Evolutionary conservation across 2,888 invertebrate species (phyloP), one percentile per base, ranked within the genome.

Genomic region (Phaedon cochleariae): DNA sequence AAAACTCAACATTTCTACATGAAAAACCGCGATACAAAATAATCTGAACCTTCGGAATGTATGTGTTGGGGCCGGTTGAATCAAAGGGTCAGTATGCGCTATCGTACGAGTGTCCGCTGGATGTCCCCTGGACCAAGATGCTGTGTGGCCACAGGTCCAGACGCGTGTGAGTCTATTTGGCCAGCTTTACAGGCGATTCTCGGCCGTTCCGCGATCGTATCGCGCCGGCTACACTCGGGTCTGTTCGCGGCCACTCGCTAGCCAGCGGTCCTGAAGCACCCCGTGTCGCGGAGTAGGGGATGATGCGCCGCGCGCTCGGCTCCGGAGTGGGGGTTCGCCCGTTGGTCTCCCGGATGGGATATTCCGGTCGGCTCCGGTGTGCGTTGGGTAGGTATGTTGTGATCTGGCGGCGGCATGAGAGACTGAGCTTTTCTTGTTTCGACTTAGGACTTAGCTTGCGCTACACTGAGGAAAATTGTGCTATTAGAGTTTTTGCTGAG

Each of bases 231-330:
- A 41, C 22, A 18, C 26, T 65, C 69, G 71, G 55, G 51, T 51
- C 37, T 29, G 37, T 9, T 69, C 69, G 78, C 79, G 83, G 83
- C 83, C 82, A 82, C 82, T 82, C 81, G 80, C 82, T 84, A 85
- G 85, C 86, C 86, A 86, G 83, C 86, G 86, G 86, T 85, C 84
- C 81, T 81, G 79, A 73, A 81, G 82, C 76, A 83, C 84, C 85
- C 85, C 83, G 82, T 52, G 68, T 64, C 83, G 82, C 49, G 69
- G 65, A 61, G 70, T 67, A 80, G 80, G 84, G 84, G 83, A 84
- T 82, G 83, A 80, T 83, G 83, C 81, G 76, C 70, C 76, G 80
- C 81, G 81, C 80, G 77, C 75, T 77, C 73, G 76, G 65, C 70
- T 70, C 77, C 74, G 76, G 76, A 77, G 79, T 77, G 79, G 80